Base-by-base conservation (phyloP, 2,113 vertebrate genomes). In the Protobothrops flavoviridis region DNA sequence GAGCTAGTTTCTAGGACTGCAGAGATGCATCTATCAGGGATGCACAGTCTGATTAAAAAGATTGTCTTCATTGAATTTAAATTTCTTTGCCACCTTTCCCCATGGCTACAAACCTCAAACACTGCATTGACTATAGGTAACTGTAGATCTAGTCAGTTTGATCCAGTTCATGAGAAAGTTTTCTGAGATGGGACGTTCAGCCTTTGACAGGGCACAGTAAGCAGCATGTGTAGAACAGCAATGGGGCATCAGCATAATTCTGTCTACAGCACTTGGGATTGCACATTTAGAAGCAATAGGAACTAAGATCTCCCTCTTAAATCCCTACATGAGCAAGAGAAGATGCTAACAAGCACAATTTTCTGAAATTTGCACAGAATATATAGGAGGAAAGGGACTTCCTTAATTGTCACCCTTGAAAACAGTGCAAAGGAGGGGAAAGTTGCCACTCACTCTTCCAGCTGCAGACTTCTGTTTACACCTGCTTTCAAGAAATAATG, bases 401-500 rank as follows among this genome's bases (percentile, higher is more conserved):
- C 91, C 0, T 5, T 26, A 43, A 17, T 33, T 29, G 86, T 50
- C 74, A 56, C 26, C 74, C 29, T 24, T 0, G 4, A 50, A 53
- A 93, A 48, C 24, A 39, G 10, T 2, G 9, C 39, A 59, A 11
- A 13, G 13, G 20, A n/a, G 33, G 11, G 26, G 29, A 15, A 11
- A 24, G 26, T 3, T 43, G 29, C 48, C 81, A 53, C 5, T 64
- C 89, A 3, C 23, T 74, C 2, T 9, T n/a, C 15, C 1, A 85
- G 88, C 11, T 45, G 33, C 20, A 89, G 59, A 43, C 0, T 87
- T 17, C 33, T 64, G 29, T 1, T 87, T 87, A 6, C 3, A 74
- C 59, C 91, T 50, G 5, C 92, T 94, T 93, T 90, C 55, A 92
- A 1, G 29, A 85, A 45, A 53, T 93, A 91, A 94, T 89, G 93